Base-by-base conservation (phyloP, 1,140 invertebrate genomes). In the Diachasmimorpha longicaudata region DNA sequence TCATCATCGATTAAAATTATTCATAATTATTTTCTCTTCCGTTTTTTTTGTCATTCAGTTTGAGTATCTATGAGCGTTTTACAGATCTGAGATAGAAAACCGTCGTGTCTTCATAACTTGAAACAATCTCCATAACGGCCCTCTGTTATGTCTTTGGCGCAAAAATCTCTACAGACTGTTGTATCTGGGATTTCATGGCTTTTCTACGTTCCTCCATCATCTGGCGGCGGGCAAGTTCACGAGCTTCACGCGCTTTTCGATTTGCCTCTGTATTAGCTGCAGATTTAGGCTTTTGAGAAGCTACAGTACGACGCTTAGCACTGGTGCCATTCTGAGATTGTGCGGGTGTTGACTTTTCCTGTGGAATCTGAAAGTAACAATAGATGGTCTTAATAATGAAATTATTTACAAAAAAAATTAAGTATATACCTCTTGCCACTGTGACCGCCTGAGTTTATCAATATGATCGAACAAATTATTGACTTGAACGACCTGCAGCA, bases 401-500 rank as follows among this genome's bases (percentile, higher is more conserved):
- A 37, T 19, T 13, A 42, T 0, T 52, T 14, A 44, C 73, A 58
- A 2, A 71, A 9, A 5, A 21, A 68, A 19, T 48, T n/a, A 85
- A 31, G 6, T 31, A 31, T 81, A 63, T 86, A 90, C 84, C 81
- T 91, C 91, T 89, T 90, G 91, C 96, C 96, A 97, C 52, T 93
- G 91, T 78, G 94, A 95, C 23, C 87, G 89, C 82, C 91, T 93
- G 21, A 96, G 87, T 16, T 83, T 82, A 23, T 94, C 92, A 55
- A 98, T 92, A 75, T 96, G 94, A 8, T 92, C 89, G 85, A 96
- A 97, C 74, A 95, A 89, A 8, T 92, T 90, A 84, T 96, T 92
- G 16, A 97, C 91, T 87, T 96, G 93, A 39, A 93, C 92, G 8
- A 97, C 93, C 88, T 98, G 97, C 58, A 98, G 91, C 85, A 93